phyloP scores from a whole-genome alignment of 2,888 invertebrate species.

The Entomobrya multifasciata region DNA sequence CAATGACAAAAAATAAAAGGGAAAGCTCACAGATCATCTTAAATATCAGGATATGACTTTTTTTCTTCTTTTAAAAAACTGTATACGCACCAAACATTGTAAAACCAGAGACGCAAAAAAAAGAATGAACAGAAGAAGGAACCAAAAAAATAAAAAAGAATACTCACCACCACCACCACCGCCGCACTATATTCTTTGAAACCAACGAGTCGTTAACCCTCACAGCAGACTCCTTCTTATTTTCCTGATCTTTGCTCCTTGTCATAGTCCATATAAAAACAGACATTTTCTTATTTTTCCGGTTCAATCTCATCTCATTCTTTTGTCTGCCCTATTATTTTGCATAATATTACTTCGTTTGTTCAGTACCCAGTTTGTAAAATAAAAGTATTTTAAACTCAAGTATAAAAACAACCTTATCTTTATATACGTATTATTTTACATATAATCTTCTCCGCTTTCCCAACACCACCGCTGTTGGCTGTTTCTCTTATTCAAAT shows the following conservation, averaged over 20 bases:
- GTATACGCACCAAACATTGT: not conserved
- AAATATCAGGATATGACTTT: too few species aligned
- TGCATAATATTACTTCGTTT: slow-evolving; percentile 24
- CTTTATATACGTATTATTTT: not conserved
- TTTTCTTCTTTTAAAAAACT: not conserved
- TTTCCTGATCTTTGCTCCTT: slow-evolving; percentile 4
- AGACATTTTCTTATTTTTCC: not conserved
- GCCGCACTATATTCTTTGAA: not conserved
- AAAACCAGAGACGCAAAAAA: not conserved
- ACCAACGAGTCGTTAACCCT: not conserved
- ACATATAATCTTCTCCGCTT: too few species aligned
- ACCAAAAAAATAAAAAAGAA: not conserved
- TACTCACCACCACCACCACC: not conserved
- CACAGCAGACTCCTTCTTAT: not conserved
- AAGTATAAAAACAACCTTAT: not conserved
- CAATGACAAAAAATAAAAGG: slow-evolving; percentile 21
- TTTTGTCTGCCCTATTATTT: slow-evolving; percentile 6
- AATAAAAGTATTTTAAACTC: not conserved
- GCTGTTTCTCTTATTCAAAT: not conserved
- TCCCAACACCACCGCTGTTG: not conserved
- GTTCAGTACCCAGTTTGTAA: too few species aligned
- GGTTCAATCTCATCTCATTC: slow-evolving; percentile 31
- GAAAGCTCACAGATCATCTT: slow-evolving; percentile 29
- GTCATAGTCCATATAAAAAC: slow-evolving; percentile 6
- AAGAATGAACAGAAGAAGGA: slow-evolving; percentile 38